Evolutionary conservation across 2,113 vertebrate species (phyloP).

Genomic region (Phoxinus phoxinus): DNA sequence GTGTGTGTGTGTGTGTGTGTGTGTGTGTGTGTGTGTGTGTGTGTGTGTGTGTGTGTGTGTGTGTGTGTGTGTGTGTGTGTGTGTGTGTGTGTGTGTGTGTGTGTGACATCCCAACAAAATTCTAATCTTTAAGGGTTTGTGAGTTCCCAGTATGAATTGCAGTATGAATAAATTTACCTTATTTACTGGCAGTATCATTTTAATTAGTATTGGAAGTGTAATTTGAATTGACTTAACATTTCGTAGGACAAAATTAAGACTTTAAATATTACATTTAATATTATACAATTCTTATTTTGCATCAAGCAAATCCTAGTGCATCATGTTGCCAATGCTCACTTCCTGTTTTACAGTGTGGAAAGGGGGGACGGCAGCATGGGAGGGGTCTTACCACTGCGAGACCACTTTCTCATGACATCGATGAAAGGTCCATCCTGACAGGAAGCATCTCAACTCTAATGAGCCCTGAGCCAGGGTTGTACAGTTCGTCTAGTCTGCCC

Average conservation of each 20-base stretch:
- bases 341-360: neutral
- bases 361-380: slow-evolving; percentile 37
- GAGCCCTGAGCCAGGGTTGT: slow-evolving; percentile 5
- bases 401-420: slow-evolving; percentile 53
- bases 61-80: too few relatives aligned
- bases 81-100: too few relatives aligned
- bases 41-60: too few relatives aligned
- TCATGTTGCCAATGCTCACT: neutral
- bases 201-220: too few relatives aligned
- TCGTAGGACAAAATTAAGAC: neutral
- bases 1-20: too few relatives aligned
- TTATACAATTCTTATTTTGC: neutral
- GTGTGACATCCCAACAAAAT: neutral
- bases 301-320: neutral
- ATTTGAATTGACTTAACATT: neutral
- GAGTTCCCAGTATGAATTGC: too few relatives aligned
- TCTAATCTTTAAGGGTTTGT: neutral
- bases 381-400: slow-evolving; percentile 40
- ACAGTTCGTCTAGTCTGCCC: slow-evolving; percentile 35
- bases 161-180: neutral
- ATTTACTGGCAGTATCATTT: neutral
- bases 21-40: too few relatives aligned
- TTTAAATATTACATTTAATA: too few relatives aligned
- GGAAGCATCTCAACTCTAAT: slow-evolving; percentile 50
- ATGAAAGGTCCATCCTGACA: slow-evolving; percentile 61